Conservation (phyloP, 2,113 vertebrate species). For the Phylloscopus whistleri region DNA sequence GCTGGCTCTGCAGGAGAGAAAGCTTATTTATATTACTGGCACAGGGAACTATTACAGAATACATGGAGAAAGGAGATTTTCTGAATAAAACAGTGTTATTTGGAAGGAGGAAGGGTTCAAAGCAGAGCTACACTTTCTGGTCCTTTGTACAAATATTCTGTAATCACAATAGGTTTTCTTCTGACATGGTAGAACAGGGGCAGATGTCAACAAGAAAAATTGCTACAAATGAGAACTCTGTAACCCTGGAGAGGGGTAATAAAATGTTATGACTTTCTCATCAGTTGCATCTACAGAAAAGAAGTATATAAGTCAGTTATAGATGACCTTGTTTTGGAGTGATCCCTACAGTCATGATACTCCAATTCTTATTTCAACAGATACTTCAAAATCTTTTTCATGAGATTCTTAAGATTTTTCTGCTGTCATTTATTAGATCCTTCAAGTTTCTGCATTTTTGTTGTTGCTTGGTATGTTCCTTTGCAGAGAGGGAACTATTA, state of each 20-base stretch:
- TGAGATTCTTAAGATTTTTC: background rate
- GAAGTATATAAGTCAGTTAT: background rate
- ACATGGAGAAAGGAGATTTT: background rate
- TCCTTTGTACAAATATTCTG: background rate
- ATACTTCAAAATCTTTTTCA: background rate
- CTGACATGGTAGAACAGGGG: background rate
- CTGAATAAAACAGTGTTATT: background rate
- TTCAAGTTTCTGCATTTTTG: background rate
- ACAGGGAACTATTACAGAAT: background rate
- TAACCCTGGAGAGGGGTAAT: background rate
- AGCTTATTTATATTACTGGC: constrained; percentile 13
- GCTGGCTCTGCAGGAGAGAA: background rate
- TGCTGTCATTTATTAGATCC: background rate
- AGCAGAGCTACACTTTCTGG: background rate
- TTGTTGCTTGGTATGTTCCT: background rate
- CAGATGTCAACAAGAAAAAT: constrained; percentile 11
- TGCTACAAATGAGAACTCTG: constrained; percentile 21
- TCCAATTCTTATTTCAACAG: constrained; percentile 6
- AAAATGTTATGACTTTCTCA: background rate
- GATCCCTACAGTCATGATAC: background rate
- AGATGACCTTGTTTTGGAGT: background rate
- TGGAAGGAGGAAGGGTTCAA: background rate
- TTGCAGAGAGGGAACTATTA: background rate
- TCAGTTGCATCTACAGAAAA: background rate
- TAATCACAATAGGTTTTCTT: background rate